These are phyloP conservation scores for Asobara japonica DNA, from an alignment of 1,140 invertebrate species.

Conservation along the genomic window DNA sequence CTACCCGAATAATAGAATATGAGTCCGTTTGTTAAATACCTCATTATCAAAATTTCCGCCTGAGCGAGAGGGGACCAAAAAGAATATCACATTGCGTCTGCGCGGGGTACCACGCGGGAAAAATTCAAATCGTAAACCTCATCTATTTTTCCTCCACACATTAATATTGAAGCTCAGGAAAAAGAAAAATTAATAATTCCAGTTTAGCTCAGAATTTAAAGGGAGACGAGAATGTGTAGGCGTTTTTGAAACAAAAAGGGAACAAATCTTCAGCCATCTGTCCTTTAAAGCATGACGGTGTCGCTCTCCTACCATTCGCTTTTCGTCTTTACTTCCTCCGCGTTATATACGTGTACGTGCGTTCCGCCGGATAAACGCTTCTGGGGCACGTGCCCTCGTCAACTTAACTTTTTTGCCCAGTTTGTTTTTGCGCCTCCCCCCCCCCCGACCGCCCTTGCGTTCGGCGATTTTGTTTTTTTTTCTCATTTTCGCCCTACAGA, in stretches of 20 bases:
- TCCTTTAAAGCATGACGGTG: constrained; percentile 27
- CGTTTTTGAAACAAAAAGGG: constrained; percentile 18
- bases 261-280: constrained; percentile 21
- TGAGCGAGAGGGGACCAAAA: no score
- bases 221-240: background rate
- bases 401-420: constrained; percentile 1
- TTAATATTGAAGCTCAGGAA: no score
- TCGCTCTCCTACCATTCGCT: background rate
- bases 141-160: no score
- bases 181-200: no score
- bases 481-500: no score
- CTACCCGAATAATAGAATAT: background rate
- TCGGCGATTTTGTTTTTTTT: no score
- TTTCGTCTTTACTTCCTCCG: constrained; percentile 20
- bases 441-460: no score
- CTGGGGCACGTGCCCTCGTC: constrained; percentile 8
- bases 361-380: constrained; percentile 28
- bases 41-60: no score
- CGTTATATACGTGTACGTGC: constrained; percentile 19
- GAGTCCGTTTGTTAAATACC: no score
- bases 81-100: no score
- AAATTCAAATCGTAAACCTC: no score
- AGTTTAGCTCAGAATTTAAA: background rate
- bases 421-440: background rate
- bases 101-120: no score